Base-by-base conservation (phyloP, 1,140 invertebrate genomes). In the Atopsyche davidsoni region DNA sequence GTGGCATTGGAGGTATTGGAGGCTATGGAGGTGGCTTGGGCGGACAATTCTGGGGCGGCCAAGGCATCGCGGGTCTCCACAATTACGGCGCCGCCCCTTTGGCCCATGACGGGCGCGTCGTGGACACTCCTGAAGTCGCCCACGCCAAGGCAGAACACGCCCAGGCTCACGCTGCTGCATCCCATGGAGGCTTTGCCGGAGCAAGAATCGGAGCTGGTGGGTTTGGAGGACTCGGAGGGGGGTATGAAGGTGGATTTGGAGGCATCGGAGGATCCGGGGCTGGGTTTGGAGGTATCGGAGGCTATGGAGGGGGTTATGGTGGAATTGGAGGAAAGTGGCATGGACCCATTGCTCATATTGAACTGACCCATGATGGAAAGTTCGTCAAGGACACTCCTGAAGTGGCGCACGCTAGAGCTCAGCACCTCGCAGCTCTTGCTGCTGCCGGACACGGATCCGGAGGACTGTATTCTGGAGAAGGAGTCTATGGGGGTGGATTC, bases 201-300 rank as follows among this genome's bases (percentile, higher is more conserved):
- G 60, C 17, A 17, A 60, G 79, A 14, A 79, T 81, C 66, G 81
- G 79, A 9, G 77, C 79, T 31, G 80, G 70, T 65, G 68, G 69
- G 11, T 67, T 68, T 44, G 61, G 63, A 24, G 70, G 65, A 10
- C 70, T 75, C 2, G 70, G 67, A 43, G 70, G 63, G 23, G 60
- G 64, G 0, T 61, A 62, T 6, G 65, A 58, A 13, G 69, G 55
- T 11, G 55, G 50, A 22, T 59, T 51, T 9, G 46, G 47, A 17
- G 49, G 49, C 28, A 3, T 11, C 1, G 82, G 79, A 4, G 78
- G 79, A 32, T 80, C 69, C 64, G 67, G 68, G 11, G 67, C 67
- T 46, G 62, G 62, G 28, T 70, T 75, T 2, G 69, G 66, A 42
- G 70, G 63, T 21, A 58, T 64, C 0, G 61, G 62, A 42, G 68